Evolutionary conservation across 2,797 vertebrate genomes (phyloP).

Genomic region (Leuciscus waleckii): DNA sequence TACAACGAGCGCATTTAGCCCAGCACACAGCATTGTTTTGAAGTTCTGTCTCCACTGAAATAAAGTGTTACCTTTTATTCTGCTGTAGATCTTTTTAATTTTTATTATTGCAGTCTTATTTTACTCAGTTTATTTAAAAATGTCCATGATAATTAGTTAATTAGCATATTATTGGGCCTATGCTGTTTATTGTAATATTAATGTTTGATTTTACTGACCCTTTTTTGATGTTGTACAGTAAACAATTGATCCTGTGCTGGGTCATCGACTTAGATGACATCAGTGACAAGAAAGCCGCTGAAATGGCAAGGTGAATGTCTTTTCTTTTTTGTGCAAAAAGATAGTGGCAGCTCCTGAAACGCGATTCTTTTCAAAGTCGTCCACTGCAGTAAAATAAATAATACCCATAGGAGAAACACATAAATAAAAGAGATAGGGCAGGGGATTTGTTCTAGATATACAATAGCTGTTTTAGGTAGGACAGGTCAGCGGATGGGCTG

Average conservation of each 20-base stretch:
- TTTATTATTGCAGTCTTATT: no score
- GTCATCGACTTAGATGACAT: slow-evolving; percentile 76
- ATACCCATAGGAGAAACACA: slow-evolving; percentile 26
- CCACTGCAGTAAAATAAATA: slow-evolving; percentile 30
- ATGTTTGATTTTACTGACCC: neutral
- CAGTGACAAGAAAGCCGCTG: slow-evolving; percentile 75
- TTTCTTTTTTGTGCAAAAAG: neutral
- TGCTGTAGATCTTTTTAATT: no score
- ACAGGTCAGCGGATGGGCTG: slow-evolving; percentile 42
- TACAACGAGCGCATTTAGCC: no score
- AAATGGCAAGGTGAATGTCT: slow-evolving; percentile 2
- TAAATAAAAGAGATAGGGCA: slow-evolving; percentile 15
- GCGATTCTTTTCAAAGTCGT: slow-evolving; percentile 17
- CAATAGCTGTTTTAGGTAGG: slow-evolving; percentile 41
- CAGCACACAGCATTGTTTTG: no score
- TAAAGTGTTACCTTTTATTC: no score
- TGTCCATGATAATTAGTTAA: neutral
- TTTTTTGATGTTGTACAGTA: neutral
- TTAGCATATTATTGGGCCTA: neutral
- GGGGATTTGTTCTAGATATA: slow-evolving; percentile 17
- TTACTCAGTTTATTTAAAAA: no score
- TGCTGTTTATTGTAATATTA: neutral
- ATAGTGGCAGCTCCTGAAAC: neutral
- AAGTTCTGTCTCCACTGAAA: no score
- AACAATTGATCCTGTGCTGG: neutral